These are phyloP conservation scores for Halocynthia roretzi DNA, from an alignment of 23 tunicate genomes.

Conservation along the genomic window DNA sequence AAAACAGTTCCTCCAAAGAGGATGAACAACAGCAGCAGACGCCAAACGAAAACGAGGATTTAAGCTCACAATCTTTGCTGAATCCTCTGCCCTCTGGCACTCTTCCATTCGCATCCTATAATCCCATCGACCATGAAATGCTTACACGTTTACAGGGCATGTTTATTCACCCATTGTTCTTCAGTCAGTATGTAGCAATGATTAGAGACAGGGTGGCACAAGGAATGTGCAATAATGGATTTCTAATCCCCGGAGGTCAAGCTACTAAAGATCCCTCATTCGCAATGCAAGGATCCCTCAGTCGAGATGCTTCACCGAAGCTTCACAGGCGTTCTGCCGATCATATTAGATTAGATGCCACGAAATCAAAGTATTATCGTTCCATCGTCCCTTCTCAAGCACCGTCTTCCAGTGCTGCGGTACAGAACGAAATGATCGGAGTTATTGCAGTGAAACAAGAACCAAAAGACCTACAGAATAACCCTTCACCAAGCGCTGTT, in stretches of 20 bases:
- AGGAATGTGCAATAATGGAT: not conserved
- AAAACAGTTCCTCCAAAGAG: not conserved
- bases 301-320: no score
- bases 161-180: constrained; percentile 11
- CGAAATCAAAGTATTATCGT: not conserved
- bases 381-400: not conserved
- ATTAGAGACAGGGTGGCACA: constrained; percentile 1
- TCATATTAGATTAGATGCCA: not conserved
- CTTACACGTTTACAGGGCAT: not conserved
- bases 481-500: not conserved
- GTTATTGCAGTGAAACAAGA: not conserved
- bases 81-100: not conserved
- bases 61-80: not conserved
- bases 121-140: constrained; percentile 2
- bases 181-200: constrained; percentile 18
- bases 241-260: not conserved
- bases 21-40: not conserved
- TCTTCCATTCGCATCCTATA: not conserved
- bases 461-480: not conserved
- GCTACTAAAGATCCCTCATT: not conserved
- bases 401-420: constrained; percentile 11
- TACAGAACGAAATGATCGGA: not conserved
- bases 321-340: not conserved
- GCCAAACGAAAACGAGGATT: not conserved
- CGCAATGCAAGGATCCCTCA: not conserved